Evolutionary conservation across 2,797 vertebrate species (phyloP).

Genomic region (Pangasius larnaudii): DNA sequence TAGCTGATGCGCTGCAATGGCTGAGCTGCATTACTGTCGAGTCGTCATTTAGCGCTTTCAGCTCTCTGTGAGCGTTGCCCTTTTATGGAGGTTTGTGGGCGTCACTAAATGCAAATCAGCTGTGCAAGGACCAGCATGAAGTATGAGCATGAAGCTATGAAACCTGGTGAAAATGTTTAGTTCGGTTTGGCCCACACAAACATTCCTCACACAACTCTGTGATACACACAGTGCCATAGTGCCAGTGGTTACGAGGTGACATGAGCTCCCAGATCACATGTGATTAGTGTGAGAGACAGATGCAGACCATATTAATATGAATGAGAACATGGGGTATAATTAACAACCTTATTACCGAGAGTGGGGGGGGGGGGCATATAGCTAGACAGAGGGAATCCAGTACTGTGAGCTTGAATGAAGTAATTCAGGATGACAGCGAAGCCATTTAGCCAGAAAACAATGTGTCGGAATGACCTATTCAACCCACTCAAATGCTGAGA

Average conservation of each 20-base stretch:
- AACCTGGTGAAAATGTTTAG: background rate
- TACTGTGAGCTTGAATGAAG: constrained; percentile 42
- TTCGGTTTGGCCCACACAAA: background rate
- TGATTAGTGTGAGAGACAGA: constrained; percentile 34
- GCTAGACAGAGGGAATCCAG: background rate
- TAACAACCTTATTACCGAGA: constrained; percentile 51
- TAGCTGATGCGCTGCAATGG: background rate
- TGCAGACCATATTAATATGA: constrained; percentile 30
- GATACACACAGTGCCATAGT: background rate
- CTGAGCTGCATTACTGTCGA: background rate
- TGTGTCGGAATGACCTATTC: constrained; percentile 47
- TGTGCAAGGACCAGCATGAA: background rate
- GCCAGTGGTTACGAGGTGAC: background rate
- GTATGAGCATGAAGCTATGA: background rate
- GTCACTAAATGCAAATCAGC: background rate
- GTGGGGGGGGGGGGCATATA: background rate
- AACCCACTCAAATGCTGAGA: constrained; percentile 35
- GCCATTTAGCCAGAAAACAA: constrained; percentile 53
- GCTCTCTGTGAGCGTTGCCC: background rate
- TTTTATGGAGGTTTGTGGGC: background rate
- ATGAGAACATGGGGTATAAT: constrained; percentile 46
- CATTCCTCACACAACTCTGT: background rate
- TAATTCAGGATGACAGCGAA: constrained; percentile 53
- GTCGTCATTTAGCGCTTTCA: background rate
- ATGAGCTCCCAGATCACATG: constrained; percentile 20